Conservation (phyloP, 2,113 vertebrate species). For the Chascanopsetta lugubris region DNA sequence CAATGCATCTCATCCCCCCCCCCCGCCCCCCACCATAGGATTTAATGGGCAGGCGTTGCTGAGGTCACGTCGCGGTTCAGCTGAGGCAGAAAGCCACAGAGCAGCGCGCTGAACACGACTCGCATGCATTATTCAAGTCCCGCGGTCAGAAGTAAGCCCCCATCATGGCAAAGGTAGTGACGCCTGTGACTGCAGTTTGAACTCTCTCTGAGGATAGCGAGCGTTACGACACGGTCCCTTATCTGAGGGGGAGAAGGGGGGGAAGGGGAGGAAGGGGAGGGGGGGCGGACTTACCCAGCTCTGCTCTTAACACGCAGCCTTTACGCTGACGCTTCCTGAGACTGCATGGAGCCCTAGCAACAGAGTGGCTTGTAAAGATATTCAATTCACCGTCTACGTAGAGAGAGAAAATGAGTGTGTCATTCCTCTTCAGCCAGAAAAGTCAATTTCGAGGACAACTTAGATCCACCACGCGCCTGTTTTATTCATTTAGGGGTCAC, state of each 20-base stretch:
- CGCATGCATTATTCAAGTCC: constrained; percentile 73
- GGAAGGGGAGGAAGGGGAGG: too few relatives aligned
- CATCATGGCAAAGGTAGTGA: constrained; percentile 40
- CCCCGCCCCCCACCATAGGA: constrained; percentile 39
- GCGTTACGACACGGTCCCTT: constrained; percentile 47
- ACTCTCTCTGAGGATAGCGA: constrained; percentile 53
- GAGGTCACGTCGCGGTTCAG: constrained; percentile 59
- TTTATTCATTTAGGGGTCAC: too few relatives aligned
- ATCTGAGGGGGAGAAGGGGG: constrained; percentile 12
- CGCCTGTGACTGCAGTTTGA: constrained; percentile 65
- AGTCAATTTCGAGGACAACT: too few relatives aligned
- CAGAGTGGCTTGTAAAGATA: constrained; percentile 22
- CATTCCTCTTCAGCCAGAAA: too few relatives aligned
- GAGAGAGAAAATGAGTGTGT: too few relatives aligned
- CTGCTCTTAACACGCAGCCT: constrained; percentile 40
- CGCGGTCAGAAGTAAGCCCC: constrained; percentile 51
- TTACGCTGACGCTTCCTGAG: constrained; percentile 26
- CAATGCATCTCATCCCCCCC: constrained; percentile 52
- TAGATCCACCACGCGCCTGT: too few relatives aligned
- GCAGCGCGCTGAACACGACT: constrained; percentile 49
- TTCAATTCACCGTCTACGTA: too few relatives aligned
- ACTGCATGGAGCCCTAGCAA: not conserved
- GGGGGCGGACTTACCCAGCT: not conserved
- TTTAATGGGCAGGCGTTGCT: constrained; percentile 52
- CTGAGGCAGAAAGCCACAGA: constrained; percentile 35